Percentiles rank a stretch among this genome's conserved stretches.
These are phyloP conservation scores for Threskiornis aethiopicus DNA, from an alignment of 2,797 vertebrate species.

Conservation along the genomic window DNA sequence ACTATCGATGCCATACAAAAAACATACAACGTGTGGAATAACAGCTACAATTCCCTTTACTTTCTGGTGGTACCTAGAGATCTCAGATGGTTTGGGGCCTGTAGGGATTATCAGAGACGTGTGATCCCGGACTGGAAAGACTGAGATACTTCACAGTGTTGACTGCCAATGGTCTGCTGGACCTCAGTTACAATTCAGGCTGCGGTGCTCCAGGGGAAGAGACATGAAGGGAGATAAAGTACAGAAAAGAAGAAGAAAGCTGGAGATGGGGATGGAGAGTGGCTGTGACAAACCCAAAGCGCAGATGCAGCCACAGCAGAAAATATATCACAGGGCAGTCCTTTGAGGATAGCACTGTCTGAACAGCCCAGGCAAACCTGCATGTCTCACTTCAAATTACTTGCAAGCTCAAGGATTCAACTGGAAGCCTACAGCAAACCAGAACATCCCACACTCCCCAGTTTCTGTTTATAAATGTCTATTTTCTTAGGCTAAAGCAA, in stretches of 20 bases:
- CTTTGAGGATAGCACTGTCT: neutral
- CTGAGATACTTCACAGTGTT: neutral
- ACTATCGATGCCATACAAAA: neutral
- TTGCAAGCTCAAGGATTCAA: neutral
- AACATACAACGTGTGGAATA: neutral
- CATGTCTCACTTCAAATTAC: neutral
- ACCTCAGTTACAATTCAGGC: neutral
- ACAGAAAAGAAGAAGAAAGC: neutral
- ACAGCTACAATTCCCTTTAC: slow-evolving; percentile 23
- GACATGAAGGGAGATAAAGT: neutral
- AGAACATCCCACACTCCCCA: neutral
- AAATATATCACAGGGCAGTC: neutral
- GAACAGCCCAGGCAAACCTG: neutral
- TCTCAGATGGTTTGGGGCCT: neutral
- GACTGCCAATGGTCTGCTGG: neutral
- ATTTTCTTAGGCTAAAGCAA: neutral
- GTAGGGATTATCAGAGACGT: neutral
- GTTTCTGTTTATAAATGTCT: neutral
- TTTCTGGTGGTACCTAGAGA: neutral
- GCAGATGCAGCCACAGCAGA: neutral
- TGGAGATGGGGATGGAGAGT: neutral
- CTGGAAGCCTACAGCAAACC: neutral
- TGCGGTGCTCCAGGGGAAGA: neutral
- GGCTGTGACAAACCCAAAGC: neutral
- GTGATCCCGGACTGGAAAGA: neutral